Base-by-base conservation (phyloP, 2,797 vertebrate species). In the Arnoldichthys spilopterus region DNA sequence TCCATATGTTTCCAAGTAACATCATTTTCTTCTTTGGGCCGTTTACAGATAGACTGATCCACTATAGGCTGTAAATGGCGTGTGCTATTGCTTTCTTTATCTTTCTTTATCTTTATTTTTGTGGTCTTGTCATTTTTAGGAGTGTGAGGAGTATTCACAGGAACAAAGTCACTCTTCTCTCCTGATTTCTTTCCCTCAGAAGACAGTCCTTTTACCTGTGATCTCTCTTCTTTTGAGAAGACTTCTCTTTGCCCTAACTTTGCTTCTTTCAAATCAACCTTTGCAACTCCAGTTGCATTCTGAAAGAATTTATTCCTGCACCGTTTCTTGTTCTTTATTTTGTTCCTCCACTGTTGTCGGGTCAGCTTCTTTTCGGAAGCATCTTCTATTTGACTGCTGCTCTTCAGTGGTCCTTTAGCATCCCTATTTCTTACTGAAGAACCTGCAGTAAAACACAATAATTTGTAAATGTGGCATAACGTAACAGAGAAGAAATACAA, bases 281-380 rank as follows among this genome's bases (percentile, higher is more conserved):
- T 47, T 18, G 53, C 28, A 7, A 9, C 30, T 53, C 13, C 58
- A 16, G 30, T 4, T 18, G 69, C 34, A 76, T 53, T 64, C 6
- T 47, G 6, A 34, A 32, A 72, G 63, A 83, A 95, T 89, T 94
- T 94, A 82, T 94, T 94, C 73, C 89, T 92, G 83, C 85, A 87
- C 58, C 83, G 92, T 76, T 24, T 93, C 82, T 92, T 92, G 85
- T 90, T 95, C 82, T 93, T 94, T 83, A 91, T 92, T 85, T 88
- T 93, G 82, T 86, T 93, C 87, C 75, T 93, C 94, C 94, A 94
- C 76, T 94, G 91, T 58, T 92, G 76, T 78, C 94, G 86, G 80
- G 15, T 93, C 1, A 93, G 53, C n/a, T 15, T 68, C 53, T 13
- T 79, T 5, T 89, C 68, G 11, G 34, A 8, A 18, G 64, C 49